Evolutionary conservation across 2,113 vertebrate species (phyloP).

Genomic region (Aptenodytes forsteri): DNA sequence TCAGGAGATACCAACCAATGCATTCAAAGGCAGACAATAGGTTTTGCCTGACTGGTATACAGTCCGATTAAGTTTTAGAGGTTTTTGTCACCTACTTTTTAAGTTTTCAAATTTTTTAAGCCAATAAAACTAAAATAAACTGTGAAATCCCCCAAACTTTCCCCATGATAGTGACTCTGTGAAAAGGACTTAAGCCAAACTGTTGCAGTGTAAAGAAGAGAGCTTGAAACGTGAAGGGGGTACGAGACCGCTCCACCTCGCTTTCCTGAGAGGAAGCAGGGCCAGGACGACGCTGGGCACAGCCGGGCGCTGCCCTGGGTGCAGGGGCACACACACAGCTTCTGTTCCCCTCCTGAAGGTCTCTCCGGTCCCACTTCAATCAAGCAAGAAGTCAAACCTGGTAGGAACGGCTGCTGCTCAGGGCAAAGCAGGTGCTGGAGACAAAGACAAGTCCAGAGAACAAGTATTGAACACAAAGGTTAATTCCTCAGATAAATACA

Average conservation of each 20-base stretch:
- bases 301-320: neutral
- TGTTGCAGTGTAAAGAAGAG: neutral
- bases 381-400: neutral
- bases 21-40: neutral
- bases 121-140: neutral
- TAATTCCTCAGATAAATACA: constrained; percentile 40
- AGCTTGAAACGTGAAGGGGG: neutral
- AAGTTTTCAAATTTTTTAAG: neutral
- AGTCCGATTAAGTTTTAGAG: constrained; percentile 3
- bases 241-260: neutral
- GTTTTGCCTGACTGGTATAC: neutral
- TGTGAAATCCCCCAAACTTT: neutral
- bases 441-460: neutral
- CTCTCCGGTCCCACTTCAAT: neutral
- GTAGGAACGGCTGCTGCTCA: neutral
- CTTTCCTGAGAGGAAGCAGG: neutral
- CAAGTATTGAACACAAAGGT: constrained; percentile 14
- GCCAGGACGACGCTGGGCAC: neutral
- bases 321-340: neutral
- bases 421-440: neutral
- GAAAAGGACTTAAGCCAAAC: neutral
- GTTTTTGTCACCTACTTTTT: neutral
- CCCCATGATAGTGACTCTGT: neutral
- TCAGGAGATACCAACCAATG: neutral
- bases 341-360: neutral